These are phyloP conservation scores for Pegea sp. DNA, from an alignment of 23 tunicate genomes.

Conservation along the genomic window DNA sequence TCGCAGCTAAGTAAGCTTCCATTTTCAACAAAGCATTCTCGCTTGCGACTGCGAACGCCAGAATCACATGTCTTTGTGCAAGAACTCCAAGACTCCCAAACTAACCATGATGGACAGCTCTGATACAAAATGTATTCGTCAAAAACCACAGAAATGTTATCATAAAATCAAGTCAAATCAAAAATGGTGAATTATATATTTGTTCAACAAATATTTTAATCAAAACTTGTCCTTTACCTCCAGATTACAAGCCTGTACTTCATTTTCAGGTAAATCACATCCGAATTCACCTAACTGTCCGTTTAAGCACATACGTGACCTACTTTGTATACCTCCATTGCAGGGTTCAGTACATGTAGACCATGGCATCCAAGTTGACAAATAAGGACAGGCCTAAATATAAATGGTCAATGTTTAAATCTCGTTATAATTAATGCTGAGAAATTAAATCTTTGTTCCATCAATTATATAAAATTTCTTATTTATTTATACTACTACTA, in stretches of 20 bases:
- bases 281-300: conserved; percentile 44
- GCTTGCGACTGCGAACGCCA: conserved; percentile 7
- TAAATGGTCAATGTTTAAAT: too few relatives aligned
- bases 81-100: conserved; percentile 9
- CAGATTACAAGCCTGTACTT: conserved; percentile 11
- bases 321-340: conserved; percentile 39
- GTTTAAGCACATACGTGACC: conserved; percentile 25
- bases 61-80: conserved; percentile 19
- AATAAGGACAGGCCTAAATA: conserved; percentile 8
- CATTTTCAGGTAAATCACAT: conserved; percentile 18
- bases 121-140: neutral
- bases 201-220: too few relatives aligned
- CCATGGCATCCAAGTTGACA: conserved; percentile 22
- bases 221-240: too few relatives aligned
- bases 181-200: too few relatives aligned
- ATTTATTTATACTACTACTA: too few relatives aligned
- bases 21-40: neutral
- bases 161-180: neutral
- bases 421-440: too few relatives aligned
- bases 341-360: conserved; percentile 19
- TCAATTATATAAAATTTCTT: too few relatives aligned
- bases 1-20: conserved; percentile 8
- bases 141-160: neutral
- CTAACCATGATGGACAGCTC: conserved; percentile 48
- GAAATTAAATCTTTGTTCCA: too few relatives aligned